phyloP scores from a whole-genome alignment of 2,888 invertebrate species.

The Amaurobius ferox region DNA sequence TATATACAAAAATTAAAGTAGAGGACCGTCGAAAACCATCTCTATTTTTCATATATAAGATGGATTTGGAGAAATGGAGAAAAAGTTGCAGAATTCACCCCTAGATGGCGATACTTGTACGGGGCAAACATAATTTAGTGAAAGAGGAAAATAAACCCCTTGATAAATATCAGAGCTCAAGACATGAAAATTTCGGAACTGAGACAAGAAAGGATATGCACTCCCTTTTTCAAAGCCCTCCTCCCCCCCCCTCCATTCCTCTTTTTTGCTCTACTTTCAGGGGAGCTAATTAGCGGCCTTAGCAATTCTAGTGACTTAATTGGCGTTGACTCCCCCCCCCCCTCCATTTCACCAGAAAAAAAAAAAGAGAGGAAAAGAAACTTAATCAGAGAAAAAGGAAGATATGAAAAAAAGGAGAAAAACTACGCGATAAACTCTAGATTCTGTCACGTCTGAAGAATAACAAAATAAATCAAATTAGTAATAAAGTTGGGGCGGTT shows the following conservation, averaged over 20 bases:
- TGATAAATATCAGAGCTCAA: conserved; percentile 7
- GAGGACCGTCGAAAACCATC: too few species aligned
- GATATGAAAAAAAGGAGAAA: conserved; percentile 7
- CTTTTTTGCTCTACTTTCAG: conserved; percentile 27
- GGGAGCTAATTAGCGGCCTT: conserved; percentile 66
- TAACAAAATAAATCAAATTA: conserved; percentile 70
- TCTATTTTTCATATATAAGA: too few species aligned
- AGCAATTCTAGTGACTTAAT: conserved; percentile 51
- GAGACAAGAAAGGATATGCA: neutral
- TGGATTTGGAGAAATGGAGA: too few species aligned
- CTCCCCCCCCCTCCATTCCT: neutral
- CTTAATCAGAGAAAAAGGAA: conserved; percentile 33
- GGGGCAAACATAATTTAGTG: neutral
- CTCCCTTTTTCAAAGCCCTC: neutral
- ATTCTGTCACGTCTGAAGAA: conserved; percentile 61
- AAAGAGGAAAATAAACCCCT: neutral
- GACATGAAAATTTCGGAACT: neutral
- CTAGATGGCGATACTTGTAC: conserved; percentile 31
- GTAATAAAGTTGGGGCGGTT: conserved; percentile 52
- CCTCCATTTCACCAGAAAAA: neutral
- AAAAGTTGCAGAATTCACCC: neutral
- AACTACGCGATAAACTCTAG: conserved; percentile 35
- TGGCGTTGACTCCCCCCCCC: conserved; percentile 32
- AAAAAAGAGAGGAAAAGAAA: conserved; percentile 27
- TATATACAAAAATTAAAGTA: too few species aligned